Evolutionary conservation across 1,140 invertebrate genomes (phyloP).

Genomic region (Brachionus koreanus): DNA sequence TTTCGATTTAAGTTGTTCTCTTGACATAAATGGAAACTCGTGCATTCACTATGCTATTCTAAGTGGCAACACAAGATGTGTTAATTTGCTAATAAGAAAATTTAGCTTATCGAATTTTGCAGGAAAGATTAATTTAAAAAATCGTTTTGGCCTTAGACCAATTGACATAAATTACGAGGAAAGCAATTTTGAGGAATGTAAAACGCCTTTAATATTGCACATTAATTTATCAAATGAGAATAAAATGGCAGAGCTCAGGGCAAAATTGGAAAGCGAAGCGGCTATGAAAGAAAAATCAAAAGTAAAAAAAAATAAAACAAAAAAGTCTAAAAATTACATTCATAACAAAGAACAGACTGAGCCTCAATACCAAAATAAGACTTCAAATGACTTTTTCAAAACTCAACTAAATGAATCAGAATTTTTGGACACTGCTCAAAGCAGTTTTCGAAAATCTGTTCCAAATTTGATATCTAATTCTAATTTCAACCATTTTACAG

Average conservation of each 20-base stretch:
- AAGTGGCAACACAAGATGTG: constrained; percentile 48
- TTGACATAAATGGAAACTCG: constrained; percentile 49
- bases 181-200: not conserved
- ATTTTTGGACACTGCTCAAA: not conserved
- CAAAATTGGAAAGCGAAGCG: not conserved
- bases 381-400: not conserved
- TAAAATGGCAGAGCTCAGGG: not conserved
- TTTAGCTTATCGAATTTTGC: constrained; percentile 46
- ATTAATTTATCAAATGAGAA: not conserved
- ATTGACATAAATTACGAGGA: not conserved
- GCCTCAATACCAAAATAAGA: not conserved
- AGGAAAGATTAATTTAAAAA: constrained; percentile 47
- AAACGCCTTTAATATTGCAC: not conserved
- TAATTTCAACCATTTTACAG: constrained; percentile 12
- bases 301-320: not conserved
- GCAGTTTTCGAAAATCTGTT: not conserved
- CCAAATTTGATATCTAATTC: constrained; percentile 4
- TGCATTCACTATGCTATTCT: constrained; percentile 52
- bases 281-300: not conserved
- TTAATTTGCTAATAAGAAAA: constrained; percentile 47
- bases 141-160: constrained; percentile 5
- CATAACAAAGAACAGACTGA: not conserved
- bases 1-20: constrained; percentile 49
- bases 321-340: not conserved
- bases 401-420: constrained; percentile 6